Conservation (phyloP, 2,113 vertebrate species). For the Genyomyrus donnyi region DNA sequence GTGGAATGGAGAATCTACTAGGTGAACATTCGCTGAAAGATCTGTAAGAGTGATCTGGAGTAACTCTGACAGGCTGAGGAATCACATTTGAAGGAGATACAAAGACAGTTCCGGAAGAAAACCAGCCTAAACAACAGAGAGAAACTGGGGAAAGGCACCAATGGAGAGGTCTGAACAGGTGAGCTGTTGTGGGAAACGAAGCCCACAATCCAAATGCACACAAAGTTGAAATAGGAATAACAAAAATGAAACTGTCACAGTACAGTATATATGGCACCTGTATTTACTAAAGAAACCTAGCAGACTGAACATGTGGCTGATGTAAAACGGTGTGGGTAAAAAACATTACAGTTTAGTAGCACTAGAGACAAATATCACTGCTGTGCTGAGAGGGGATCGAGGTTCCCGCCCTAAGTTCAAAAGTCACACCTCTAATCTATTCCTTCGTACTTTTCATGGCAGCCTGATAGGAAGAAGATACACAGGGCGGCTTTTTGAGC, state of each 20-base stretch:
- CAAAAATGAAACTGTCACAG: background rate
- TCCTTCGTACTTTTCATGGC: background rate
- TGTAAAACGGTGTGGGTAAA: background rate
- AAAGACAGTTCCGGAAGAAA: background rate
- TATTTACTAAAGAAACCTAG: background rate
- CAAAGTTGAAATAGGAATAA: background rate
- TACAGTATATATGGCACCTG: background rate
- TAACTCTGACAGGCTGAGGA: background rate
- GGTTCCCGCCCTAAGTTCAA: background rate
- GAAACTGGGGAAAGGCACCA: background rate
- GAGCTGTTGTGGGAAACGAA: background rate
- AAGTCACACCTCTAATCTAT: background rate
- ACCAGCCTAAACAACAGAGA: background rate
- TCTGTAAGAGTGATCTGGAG: background rate
- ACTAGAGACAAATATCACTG: background rate
- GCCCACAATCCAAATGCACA: background rate
- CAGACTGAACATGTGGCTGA: background rate
- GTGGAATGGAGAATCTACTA: background rate
- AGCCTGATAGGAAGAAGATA: background rate
- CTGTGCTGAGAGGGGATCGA: background rate
- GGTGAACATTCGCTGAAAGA: background rate
- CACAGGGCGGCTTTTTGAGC: background rate
- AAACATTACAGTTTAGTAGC: background rate
- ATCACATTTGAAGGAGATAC: background rate
- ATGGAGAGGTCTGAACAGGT: background rate